These are phyloP conservation scores for Diglossa brunneiventris DNA, from an alignment of 2,113 vertebrate species.

Conservation along the genomic window DNA sequence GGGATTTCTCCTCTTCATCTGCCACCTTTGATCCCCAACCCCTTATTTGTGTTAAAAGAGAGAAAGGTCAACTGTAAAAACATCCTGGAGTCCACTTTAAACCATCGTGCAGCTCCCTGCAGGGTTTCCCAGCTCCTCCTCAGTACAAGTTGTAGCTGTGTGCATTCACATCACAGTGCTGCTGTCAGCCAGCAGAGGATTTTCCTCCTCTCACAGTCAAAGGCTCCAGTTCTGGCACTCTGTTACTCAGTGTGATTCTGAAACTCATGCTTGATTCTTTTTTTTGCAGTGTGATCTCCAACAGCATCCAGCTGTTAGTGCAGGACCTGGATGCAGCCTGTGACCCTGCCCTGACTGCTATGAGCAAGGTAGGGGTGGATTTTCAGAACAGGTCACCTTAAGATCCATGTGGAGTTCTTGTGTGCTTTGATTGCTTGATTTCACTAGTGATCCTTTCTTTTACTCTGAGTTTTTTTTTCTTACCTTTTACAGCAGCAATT, in stretches of 20 bases:
- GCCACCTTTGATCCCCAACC: neutral
- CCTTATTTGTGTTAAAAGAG: neutral
- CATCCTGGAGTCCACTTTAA: neutral
- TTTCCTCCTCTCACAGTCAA: neutral
- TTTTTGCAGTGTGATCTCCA: conserved; percentile 91
- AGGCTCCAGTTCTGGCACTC: neutral
- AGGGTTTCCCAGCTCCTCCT: neutral
- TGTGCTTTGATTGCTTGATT: neutral
- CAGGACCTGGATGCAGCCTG: conserved; percentile 97
- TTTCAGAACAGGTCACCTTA: neutral
- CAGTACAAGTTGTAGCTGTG: neutral
- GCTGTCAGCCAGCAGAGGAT: neutral
- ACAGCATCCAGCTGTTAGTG: conserved; percentile 95
- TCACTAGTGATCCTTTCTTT: neutral
- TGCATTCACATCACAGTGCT: neutral
- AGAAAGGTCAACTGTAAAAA: neutral
- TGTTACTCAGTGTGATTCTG: neutral
- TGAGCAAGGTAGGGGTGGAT: conserved; percentile 90
- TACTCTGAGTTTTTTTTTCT: neutral
- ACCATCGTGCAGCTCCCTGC: neutral
- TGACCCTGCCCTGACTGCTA: conserved; percentile 94
- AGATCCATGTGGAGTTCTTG: neutral
- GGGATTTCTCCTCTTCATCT: neutral
- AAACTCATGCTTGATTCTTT: neutral
- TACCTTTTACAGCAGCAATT: neutral